phyloP scores from a whole-genome alignment of 2,113 vertebrate genomes.

The Lepus americanus region DNA sequence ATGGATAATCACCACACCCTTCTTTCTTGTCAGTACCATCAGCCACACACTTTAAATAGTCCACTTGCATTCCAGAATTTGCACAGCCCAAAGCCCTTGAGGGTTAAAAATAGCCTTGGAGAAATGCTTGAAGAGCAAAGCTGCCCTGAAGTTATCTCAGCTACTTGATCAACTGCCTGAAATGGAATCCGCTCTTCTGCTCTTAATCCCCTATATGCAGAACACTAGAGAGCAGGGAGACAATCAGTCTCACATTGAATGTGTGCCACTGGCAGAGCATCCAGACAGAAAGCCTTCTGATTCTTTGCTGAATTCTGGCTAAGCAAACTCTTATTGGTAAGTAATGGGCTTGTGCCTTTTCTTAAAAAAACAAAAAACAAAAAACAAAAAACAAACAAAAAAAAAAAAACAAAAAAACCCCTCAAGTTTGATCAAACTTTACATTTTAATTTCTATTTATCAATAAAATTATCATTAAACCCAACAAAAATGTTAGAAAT shows the following conservation, averaged over 20 bases:
- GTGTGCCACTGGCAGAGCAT: background rate
- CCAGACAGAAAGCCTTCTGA: constrained; percentile 27
- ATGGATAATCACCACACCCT: background rate
- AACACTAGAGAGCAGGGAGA: constrained; percentile 76
- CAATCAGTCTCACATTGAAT: constrained; percentile 61
- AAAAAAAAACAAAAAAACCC: background rate
- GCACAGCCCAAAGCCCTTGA: constrained; percentile 87
- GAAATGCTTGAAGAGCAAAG: constrained; percentile 87
- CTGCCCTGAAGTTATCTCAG: constrained; percentile 86
- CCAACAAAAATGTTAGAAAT: background rate
- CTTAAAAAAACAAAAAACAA: constrained; percentile 37
- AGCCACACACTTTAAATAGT: constrained; percentile 79
- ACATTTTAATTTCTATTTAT: constrained; percentile 59
- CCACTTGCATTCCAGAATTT: constrained; percentile 84
- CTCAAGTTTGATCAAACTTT: background rate
- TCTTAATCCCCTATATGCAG: constrained; percentile 87
- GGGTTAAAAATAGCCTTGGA: constrained; percentile 90
- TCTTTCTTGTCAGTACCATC: constrained; percentile 52
- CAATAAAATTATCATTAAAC: constrained; percentile 19
- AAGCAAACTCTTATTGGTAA: background rate
- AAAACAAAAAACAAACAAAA: constrained; percentile 44
- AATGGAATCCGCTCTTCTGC: constrained; percentile 88
- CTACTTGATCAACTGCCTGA: constrained; percentile 86
- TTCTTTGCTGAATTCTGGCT: background rate
- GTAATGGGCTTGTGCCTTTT: constrained; percentile 39